phyloP scores from a whole-genome alignment of 2,888 invertebrate species.

The Malthinus flaveolus region DNA sequence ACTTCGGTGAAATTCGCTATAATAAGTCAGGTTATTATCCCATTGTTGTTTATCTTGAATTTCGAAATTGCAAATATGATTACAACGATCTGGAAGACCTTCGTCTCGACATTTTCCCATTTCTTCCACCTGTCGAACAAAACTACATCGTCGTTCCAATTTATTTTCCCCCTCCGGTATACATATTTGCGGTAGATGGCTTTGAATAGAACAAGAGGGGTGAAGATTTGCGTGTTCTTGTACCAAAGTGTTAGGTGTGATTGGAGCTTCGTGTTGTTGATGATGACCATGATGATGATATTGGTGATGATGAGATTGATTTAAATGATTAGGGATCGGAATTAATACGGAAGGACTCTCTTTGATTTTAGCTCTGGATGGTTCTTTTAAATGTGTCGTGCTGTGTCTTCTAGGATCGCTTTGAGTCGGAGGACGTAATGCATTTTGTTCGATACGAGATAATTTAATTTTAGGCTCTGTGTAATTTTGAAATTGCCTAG shows the following conservation, averaged over 20 bases:
- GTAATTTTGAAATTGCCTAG: constrained; percentile 62
- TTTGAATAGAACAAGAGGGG: constrained; percentile 51
- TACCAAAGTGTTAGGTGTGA: constrained; percentile 45
- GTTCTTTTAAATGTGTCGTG: constrained; percentile 45
- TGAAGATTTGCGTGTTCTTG: constrained; percentile 37
- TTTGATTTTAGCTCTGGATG: constrained; percentile 45
- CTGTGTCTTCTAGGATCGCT: constrained; percentile 50
- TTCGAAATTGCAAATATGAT: constrained; percentile 54
- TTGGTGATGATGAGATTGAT: constrained; percentile 44
- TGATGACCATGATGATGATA: constrained; percentile 56
- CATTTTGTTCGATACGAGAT: constrained; percentile 56
- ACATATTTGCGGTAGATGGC: constrained; percentile 60
- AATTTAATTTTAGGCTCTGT: constrained; percentile 58
- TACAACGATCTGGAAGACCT: constrained; percentile 49
- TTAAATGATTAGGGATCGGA: constrained; percentile 48
- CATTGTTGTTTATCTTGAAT: constrained; percentile 50
- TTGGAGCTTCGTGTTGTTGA: constrained; percentile 59
- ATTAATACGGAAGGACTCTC: constrained; percentile 58
- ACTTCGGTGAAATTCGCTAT: constrained; percentile 48
- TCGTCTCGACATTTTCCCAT: constrained; percentile 49
- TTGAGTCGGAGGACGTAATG: constrained; percentile 46
- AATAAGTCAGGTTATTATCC: constrained; percentile 46
- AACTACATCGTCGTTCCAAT: constrained; percentile 55
- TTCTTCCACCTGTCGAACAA: constrained; percentile 57
- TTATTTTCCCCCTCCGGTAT: constrained; percentile 50